A percentile compares a stretch with the other conserved stretches of the same genome.
phyloP scores from a whole-genome alignment of 2,888 invertebrate genomes.

The Heliconius charithonia region DNA sequence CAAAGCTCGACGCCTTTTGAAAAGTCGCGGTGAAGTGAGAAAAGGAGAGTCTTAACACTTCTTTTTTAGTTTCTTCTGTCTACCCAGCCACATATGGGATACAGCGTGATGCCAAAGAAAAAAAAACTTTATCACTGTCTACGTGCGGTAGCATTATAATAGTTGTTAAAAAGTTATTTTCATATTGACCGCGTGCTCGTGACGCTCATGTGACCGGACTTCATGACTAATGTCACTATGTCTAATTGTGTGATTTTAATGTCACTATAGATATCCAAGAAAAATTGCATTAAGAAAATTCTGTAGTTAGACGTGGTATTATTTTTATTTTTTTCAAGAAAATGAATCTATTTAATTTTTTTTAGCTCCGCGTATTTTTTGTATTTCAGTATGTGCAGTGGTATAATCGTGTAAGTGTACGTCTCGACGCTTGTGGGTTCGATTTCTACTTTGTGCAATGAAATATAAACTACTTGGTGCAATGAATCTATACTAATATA shows the following conservation, averaged over 20 bases:
- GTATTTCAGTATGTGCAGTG: no score
- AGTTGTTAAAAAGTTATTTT: conserved; percentile 48
- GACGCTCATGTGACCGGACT: conserved; percentile 47
- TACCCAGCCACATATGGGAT: background rate
- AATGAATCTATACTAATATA: no score
- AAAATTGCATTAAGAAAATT: background rate
- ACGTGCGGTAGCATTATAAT: background rate
- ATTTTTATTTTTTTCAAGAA: background rate
- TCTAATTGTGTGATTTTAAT: no score
- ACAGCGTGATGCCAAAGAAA: background rate
- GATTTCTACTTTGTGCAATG: no score
- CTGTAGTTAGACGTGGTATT: background rate
- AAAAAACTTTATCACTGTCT: background rate
- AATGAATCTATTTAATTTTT: no score
- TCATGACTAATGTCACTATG: no score
- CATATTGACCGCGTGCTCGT: conserved; percentile 45
- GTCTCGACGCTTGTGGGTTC: no score
- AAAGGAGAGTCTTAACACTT: background rate
- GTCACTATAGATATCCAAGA: conserved; percentile 21
- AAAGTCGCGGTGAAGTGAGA: background rate
- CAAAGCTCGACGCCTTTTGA: background rate
- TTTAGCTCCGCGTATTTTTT: no score
- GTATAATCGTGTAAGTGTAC: no score
- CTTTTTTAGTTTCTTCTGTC: background rate
- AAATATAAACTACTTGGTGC: no score